These are phyloP conservation scores for Huso huso DNA, from an alignment of 2,797 vertebrate genomes.

Conservation along the genomic window DNA sequence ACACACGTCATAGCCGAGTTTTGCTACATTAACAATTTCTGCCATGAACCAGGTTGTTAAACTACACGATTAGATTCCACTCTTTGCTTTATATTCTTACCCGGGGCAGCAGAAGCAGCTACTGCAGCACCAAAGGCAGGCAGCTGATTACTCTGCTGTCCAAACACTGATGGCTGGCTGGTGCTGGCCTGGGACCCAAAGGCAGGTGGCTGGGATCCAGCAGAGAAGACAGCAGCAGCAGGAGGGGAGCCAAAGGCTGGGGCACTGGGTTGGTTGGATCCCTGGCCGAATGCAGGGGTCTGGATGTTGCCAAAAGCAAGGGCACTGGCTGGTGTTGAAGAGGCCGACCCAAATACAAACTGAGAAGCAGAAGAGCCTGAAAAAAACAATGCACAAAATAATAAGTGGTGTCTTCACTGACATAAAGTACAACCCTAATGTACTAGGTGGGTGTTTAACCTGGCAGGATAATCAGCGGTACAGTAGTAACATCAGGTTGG, in stretches of 20 bases:
- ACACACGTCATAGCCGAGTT: no score
- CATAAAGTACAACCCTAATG: no score
- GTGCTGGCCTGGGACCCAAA: constrained; percentile 74
- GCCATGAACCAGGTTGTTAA: no score
- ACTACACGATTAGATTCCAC: no score
- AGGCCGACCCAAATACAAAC: constrained; percentile 69
- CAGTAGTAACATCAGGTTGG: no score
- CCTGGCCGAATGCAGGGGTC: constrained; percentile 71
- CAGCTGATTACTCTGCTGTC: constrained; percentile 67
- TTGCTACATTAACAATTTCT: no score
- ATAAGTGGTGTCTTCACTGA: no score
- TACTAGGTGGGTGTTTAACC: no score
- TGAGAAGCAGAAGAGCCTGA: constrained; percentile 51
- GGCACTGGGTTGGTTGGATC: constrained; percentile 47
- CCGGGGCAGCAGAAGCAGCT: constrained; percentile 41
- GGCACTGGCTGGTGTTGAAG: constrained; percentile 44
- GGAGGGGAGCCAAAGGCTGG: constrained; percentile 69
- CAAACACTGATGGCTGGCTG: constrained; percentile 63
- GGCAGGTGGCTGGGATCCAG: constrained; percentile 57
- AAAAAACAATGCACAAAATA: neutral
- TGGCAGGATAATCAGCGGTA: no score
- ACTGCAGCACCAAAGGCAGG: constrained; percentile 66
- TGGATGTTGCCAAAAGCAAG: constrained; percentile 67
- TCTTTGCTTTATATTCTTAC: constrained; percentile 27
- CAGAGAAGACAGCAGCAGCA: constrained; percentile 61